Evolutionary conservation across 2,113 vertebrate genomes (phyloP).

Genomic region (Aspidoscelis tigris): DNA sequence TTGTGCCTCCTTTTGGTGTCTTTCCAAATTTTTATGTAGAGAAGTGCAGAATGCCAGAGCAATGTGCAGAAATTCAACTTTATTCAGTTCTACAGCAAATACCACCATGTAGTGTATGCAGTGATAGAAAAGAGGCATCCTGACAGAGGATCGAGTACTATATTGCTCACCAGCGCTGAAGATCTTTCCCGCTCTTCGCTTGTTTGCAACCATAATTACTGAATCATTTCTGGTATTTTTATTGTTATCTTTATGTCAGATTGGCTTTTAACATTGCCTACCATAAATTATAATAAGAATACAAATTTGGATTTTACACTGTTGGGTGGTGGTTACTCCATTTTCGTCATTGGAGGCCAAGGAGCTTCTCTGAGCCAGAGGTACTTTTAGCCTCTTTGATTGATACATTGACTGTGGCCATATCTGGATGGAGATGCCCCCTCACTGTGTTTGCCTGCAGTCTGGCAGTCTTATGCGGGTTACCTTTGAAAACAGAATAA

Average conservation of each 20-base stretch:
- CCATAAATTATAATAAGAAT: not conserved
- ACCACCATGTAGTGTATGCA: too few relatives aligned
- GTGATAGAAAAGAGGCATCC: too few relatives aligned
- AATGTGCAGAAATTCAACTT: not conserved
- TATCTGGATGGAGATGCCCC: not conserved
- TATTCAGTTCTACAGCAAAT: not conserved
- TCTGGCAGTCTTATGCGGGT: not conserved
- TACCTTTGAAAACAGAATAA: not conserved
- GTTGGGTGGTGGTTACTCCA: not conserved
- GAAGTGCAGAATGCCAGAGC: not conserved
- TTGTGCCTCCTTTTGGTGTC: too few relatives aligned
- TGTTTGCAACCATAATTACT: not conserved
- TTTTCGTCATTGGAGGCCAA: not conserved
- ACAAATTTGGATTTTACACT: not conserved
- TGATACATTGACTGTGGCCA: not conserved
- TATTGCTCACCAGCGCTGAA: not conserved
- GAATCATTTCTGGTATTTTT: not conserved
- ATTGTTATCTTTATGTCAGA: too few relatives aligned
- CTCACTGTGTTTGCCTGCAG: not conserved
- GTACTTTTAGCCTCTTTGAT: not conserved
- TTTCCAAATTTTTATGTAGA: not conserved
- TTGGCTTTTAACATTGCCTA: too few relatives aligned
- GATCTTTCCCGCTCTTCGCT: not conserved
- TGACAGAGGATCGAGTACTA: not conserved
- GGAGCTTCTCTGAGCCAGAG: not conserved